Conservation (phyloP, 2,888 invertebrate species). For the Tribolium freemani region DNA sequence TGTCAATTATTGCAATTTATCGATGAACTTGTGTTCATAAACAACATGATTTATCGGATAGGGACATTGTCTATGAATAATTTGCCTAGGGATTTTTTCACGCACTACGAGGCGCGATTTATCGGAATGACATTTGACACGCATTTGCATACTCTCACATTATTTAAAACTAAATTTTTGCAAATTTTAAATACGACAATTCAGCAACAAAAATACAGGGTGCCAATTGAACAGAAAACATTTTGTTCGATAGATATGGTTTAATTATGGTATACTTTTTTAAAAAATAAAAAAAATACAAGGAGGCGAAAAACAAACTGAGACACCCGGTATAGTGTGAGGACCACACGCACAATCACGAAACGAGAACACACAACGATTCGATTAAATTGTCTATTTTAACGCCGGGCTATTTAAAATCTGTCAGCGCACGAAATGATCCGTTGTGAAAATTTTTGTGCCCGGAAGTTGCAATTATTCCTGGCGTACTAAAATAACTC, state of each 20-base stretch:
- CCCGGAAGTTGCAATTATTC: not conserved
- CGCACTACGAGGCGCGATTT: conserved; percentile 1
- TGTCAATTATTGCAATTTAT: conserved; percentile 35
- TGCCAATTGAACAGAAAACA: not conserved
- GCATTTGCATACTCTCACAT: not conserved
- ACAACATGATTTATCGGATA: conserved; percentile 17
- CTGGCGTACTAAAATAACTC: not conserved
- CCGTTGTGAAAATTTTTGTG: not conserved
- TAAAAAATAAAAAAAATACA: not conserved
- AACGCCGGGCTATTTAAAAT: not conserved
- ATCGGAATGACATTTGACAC: conserved; percentile 21
- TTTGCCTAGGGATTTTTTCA: not conserved
- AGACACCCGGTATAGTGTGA: not conserved
- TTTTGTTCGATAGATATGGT: not conserved
- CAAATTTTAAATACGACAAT: too few species aligned
- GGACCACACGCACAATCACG: not conserved
- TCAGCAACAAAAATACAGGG: too few species aligned
- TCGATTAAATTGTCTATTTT: not conserved
- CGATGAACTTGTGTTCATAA: conserved; percentile 24
- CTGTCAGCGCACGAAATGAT: not conserved
- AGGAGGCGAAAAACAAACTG: not conserved
- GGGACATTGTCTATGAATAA: conserved; percentile 10
- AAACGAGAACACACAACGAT: not conserved
- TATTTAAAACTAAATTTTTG: too few species aligned
- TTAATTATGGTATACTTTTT: not conserved